Base-by-base conservation (phyloP, 2,797 vertebrate genomes). In the Sandelia bainsii region DNA sequence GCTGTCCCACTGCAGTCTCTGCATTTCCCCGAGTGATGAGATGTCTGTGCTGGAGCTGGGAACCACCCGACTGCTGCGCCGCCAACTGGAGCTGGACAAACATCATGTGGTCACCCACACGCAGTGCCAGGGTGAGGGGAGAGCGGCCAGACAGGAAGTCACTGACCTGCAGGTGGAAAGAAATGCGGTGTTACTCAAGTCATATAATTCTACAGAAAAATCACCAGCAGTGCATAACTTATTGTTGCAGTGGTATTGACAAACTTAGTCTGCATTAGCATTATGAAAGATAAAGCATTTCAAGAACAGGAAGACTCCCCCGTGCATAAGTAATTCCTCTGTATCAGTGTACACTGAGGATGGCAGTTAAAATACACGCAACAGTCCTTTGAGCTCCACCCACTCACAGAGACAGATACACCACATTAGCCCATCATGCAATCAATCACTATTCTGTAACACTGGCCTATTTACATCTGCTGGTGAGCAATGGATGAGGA, bases 81-180 rank as follows among this genome's bases (percentile, higher is more conserved):
- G 97, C 97, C 71, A 99, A 83, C 91, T 97, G 96, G 16, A 98
- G 96, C 87, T 98, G 97, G 64, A 97, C 96, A 53, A 98, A 98
- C 96, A 98, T 97, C 96, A 98, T 97, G 87, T 97, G 96, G 80
- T 97, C 97, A 0, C 97, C 97, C 1, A 99, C 97, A 0, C 97
- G 96, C 69, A 99, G 93, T 0, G 97, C 97, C 79, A 99, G 93
- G 42, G 97, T 98, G 87, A 99, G 91, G 0, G 97, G 97, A 0
- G 96, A 99, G 58, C 97, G 96, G 19, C 97, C 97, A 0, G 97
- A 98, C 86, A 99, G 89, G 90, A 99, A 98, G 89, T 99, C 97
- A 51, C 96, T 97, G 93, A 99, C 97, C 97, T 98, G 92, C 4
- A 48, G 50, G 72, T 8, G 83, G 61, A 74, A 32, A 80, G 83